Base-by-base conservation (phyloP, 2,888 invertebrate species). In the Cremastobaeus sp. region DNA sequence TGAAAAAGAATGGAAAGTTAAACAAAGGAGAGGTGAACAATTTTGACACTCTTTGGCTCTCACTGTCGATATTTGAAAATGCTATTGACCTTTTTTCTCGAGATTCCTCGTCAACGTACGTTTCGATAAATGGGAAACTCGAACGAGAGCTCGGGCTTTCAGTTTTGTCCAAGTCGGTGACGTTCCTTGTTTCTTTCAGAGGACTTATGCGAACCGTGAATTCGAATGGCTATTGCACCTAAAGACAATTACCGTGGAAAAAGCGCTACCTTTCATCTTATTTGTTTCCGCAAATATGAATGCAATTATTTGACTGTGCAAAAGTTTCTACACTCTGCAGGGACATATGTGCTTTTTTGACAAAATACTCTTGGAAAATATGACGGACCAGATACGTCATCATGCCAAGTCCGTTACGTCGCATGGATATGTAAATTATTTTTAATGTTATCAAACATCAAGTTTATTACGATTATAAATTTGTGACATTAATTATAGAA, bases 391-490 rank as follows among this genome's bases (percentile, higher is more conserved):
- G 71, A 59, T 59, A 54, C 50, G 52, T 71, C 59, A 59, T 64
- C 57, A 55, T 9, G 43, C 45, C 17, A 35, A 15, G 41, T 35
- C 25, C 28, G 57, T 71, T 71, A 72, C 48, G 59, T 47, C 54
- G 43, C 48, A 30, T 25, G 34, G 47, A 72, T 52, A 65, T 65
- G 72, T 60, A 72, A 72, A 66, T 72, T 66, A 72, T 65, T 66
- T 66, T 72, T 64, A 74, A 57, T 62, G 64, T 74, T 64, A 69
- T 68, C 57, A 68, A 66, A 70, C 69, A 70, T 74, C 68, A 69
- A 74, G 68, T 70, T 65, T 59, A 65, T 65, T 65, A 68, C 65
- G 69, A 70, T 74, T 68, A 74, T 74, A 74, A 66, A 74, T 74
- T 69, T 60, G 74, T 59, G 69, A 65, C 74, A 69, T 74, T 74